A percentile compares a stretch with the other conserved stretches of the same genome.
Evolutionary conservation across 2,113 vertebrate species (phyloP).

Genomic region (Tor tambroides): DNA sequence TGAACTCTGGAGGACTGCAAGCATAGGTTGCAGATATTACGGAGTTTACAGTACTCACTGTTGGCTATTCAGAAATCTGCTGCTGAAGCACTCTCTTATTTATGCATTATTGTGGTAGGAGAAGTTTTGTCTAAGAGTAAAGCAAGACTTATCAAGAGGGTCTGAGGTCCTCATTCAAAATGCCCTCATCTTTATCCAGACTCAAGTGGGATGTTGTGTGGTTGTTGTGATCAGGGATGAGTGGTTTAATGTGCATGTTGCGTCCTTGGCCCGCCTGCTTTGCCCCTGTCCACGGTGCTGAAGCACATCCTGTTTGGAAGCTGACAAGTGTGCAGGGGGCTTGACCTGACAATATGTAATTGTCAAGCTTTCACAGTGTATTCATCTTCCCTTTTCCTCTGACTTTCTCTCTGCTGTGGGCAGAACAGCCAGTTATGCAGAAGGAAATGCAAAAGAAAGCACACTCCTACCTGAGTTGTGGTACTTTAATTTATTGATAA

Average conservation of each 20-base stretch:
- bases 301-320: constrained; percentile 14
- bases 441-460: constrained; percentile 62
- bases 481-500: neutral
- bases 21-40: no score
- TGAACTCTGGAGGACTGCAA: no score
- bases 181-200: neutral
- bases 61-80: neutral
- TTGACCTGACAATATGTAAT: constrained; percentile 63
- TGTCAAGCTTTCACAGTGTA: constrained; percentile 43
- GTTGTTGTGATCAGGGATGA: constrained; percentile 39
- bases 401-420: constrained; percentile 48
- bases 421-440: constrained; percentile 69
- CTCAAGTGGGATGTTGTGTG: neutral
- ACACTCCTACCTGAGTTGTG: neutral
- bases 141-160: neutral
- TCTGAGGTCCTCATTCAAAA: neutral
- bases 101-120: neutral
- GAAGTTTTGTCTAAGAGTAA: neutral
- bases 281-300: constrained; percentile 25
- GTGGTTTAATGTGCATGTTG: constrained; percentile 55
- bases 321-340: constrained; percentile 20
- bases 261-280: neutral
- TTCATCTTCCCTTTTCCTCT: neutral
- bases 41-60: neutral
- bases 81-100: neutral